These are phyloP conservation scores for Apamea monoglypha DNA, from an alignment of 2,888 invertebrate genomes.

Conservation along the genomic window DNA sequence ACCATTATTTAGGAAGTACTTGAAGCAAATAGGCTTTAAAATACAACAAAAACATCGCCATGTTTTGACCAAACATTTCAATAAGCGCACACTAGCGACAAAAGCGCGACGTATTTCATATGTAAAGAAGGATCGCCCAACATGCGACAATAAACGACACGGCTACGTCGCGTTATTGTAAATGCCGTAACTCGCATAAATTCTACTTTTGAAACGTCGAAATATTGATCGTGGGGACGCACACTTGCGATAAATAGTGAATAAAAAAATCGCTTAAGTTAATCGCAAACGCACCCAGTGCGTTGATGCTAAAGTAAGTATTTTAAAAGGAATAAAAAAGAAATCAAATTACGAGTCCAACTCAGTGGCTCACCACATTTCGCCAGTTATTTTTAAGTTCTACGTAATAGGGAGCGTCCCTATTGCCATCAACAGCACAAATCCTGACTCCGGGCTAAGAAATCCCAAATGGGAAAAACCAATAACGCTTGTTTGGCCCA, in stretches of 20 bases:
- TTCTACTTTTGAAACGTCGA: slow-evolving; percentile 64
- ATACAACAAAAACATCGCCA: not conserved
- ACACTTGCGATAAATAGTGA: slow-evolving; percentile 49
- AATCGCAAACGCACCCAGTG: not conserved
- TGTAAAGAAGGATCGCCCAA: slow-evolving; percentile 63
- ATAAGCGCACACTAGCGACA: slow-evolving; percentile 56
- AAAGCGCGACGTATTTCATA: slow-evolving; percentile 64
- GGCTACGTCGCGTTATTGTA: slow-evolving; percentile 62
- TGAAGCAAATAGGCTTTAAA: not conserved
- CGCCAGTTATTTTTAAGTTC: not conserved
- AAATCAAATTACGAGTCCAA: not conserved
- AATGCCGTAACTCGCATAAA: slow-evolving; percentile 68
- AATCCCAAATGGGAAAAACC: not conserved
- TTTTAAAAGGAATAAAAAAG: not conserved
- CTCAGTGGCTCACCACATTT: not conserved
- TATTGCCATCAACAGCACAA: not conserved
- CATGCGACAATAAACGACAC: slow-evolving; percentile 68
- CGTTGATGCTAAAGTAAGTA: not conserved
- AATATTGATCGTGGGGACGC: slow-evolving; percentile 53
- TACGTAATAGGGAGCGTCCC: not conserved
- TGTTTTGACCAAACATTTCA: slow-evolving; percentile 41
- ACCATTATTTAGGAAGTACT: not conserved
- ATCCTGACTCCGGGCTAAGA: not conserved
- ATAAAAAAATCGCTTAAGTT: not conserved
- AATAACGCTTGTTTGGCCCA: not conserved